Percentiles rank a stretch among this genome's conserved stretches.
Conservation (phyloP, 2,113 vertebrate genomes). For the Oryctolagus cuniculus region DNA sequence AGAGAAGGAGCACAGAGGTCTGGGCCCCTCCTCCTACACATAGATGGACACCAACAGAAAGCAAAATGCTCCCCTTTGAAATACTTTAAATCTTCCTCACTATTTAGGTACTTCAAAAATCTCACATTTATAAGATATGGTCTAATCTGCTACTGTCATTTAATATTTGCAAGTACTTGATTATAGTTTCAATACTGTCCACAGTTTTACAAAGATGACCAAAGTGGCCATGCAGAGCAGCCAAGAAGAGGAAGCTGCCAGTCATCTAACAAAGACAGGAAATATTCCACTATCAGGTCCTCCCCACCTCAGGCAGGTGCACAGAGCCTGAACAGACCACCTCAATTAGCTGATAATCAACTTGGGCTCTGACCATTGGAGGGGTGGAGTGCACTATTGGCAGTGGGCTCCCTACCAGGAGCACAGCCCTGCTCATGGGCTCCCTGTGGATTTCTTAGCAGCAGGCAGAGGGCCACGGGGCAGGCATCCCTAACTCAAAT, state of each 20-base stretch:
- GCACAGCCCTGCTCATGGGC: background rate
- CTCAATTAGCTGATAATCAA: background rate
- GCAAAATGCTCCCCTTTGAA: background rate
- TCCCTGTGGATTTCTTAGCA: background rate
- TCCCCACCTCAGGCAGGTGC: background rate
- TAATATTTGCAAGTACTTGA: background rate
- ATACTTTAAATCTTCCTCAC: conserved; percentile 7
- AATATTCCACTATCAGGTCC: background rate
- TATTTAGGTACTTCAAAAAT: background rate
- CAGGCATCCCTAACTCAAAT: background rate
- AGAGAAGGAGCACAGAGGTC: no score
- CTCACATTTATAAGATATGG: background rate
- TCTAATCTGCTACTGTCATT: background rate
- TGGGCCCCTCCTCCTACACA: no score
- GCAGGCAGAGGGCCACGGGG: no score
- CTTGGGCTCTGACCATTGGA: no score
- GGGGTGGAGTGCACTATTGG: accelerated
- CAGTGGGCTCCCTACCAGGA: accelerated
- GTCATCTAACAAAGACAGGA: background rate
- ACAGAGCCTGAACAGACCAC: background rate
- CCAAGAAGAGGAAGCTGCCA: background rate
- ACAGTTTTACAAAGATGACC: background rate
- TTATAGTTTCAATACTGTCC: background rate
- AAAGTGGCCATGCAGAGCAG: background rate
- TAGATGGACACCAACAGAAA: background rate